phyloP scores from a whole-genome alignment of 2,113 vertebrate genomes.

The Sapayoa aenigma region DNA sequence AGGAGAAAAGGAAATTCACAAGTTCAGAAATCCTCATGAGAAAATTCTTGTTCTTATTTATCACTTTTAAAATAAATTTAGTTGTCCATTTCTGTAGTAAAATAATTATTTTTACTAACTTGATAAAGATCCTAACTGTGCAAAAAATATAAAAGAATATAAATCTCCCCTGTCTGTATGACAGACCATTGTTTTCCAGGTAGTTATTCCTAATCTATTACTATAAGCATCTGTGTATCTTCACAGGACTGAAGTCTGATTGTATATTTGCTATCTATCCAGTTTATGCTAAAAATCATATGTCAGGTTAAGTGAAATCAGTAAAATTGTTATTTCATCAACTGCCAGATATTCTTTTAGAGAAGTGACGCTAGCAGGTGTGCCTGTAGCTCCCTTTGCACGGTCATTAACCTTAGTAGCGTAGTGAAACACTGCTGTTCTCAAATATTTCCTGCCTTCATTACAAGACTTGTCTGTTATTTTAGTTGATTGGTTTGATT shows the following conservation, averaged over 20 bases:
- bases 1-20: neutral
- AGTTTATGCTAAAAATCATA: neutral
- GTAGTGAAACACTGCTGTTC: neutral
- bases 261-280: neutral
- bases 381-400: neutral
- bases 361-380: neutral
- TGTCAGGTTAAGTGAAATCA: neutral
- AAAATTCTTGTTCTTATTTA: neutral
- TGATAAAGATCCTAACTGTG: neutral
- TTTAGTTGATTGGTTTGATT: neutral
- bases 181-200: neutral
- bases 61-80: neutral
- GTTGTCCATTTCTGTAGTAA: neutral
- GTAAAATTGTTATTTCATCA: neutral
- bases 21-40: neutral
- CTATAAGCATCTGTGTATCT: neutral
- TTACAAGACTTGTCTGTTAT: neutral
- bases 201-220: neutral
- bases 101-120: neutral
- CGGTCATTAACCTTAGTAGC: neutral
- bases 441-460: neutral
- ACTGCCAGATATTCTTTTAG: neutral
- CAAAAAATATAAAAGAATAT: neutral
- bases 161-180: neutral
- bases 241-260: neutral